Percentiles rank a stretch among this genome's conserved stretches.
These are phyloP conservation scores for Stramonita haemastoma DNA, from an alignment of 2,888 invertebrate genomes.

Conservation along the genomic window DNA sequence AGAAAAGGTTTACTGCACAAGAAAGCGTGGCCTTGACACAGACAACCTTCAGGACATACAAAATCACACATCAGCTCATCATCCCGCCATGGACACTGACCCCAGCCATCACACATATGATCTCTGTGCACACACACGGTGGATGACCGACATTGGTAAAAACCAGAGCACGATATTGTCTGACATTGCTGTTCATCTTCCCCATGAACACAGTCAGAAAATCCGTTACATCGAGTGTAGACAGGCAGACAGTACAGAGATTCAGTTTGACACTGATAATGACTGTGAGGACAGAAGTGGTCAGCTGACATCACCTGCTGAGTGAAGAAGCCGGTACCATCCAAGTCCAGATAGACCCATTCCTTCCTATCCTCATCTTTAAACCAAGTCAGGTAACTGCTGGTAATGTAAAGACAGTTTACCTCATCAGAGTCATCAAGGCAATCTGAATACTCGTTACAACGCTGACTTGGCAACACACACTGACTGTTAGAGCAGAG, in stretches of 20 bases:
- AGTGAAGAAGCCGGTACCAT: background rate
- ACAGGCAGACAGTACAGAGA: slow-evolving; percentile 7
- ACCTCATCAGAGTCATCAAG: background rate
- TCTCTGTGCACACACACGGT: slow-evolving; percentile 5
- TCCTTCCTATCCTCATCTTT: background rate
- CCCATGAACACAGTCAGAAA: slow-evolving; percentile 9
- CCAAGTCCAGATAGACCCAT: background rate
- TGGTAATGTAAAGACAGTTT: background rate
- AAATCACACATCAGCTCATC: slow-evolving; percentile 11
- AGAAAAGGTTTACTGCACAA: background rate
- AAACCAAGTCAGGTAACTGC: background rate
- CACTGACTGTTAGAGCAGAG: background rate
- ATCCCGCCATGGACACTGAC: slow-evolving; percentile 16
- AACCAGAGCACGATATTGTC: background rate
- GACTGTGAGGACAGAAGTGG: background rate
- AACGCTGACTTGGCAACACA: background rate
- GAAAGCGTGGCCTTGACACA: background rate
- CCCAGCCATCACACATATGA: slow-evolving; percentile 18
- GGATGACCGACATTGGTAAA: background rate
- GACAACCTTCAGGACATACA: slow-evolving; percentile 10
- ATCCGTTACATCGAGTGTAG: background rate
- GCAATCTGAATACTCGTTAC: slow-evolving; percentile 1
- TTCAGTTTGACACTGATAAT: background rate
- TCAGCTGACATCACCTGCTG: background rate
- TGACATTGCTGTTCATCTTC: background rate